Percentiles rank a stretch among this genome's conserved stretches.
phyloP scores from a whole-genome alignment of 2,797 vertebrate genomes.

The Rhyacichthys aspro region DNA sequence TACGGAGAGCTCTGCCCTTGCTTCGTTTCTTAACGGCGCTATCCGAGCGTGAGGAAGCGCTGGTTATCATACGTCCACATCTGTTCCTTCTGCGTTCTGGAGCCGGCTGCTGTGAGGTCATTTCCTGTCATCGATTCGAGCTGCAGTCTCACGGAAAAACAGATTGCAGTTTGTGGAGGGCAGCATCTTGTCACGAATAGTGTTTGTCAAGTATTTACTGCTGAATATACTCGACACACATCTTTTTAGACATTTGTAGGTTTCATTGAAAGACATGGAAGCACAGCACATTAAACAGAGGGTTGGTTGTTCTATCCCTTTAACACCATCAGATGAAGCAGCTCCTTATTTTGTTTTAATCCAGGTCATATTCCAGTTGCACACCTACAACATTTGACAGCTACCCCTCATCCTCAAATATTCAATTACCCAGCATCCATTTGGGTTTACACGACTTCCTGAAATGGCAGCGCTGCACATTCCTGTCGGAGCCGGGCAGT shows the following conservation, averaged over 20 bases:
- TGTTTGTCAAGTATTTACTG: too few species aligned
- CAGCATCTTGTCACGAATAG: too few species aligned
- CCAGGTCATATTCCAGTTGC: background rate
- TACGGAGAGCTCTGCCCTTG: slow-evolving; percentile 7
- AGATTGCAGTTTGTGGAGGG: too few species aligned
- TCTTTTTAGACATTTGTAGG: too few species aligned
- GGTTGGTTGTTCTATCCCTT: too few species aligned
- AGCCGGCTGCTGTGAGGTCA: slow-evolving; percentile 12
- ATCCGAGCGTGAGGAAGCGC: slow-evolving; percentile 24
- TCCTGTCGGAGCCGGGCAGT: slow-evolving; percentile 6
- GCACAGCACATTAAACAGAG: too few species aligned
- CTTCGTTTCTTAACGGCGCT: slow-evolving; percentile 22
- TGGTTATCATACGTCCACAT: slow-evolving; percentile 42
- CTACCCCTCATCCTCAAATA: background rate
- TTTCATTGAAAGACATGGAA: too few species aligned
- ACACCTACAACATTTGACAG: background rate
- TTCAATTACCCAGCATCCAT: background rate
- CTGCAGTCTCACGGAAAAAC: too few species aligned
- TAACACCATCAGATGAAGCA: too few species aligned
- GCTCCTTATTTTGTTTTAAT: too few species aligned
- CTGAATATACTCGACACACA: too few species aligned
- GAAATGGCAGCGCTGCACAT: background rate
- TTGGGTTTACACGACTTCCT: background rate
- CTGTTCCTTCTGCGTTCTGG: slow-evolving; percentile 29
- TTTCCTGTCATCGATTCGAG: background rate